Percentiles rank a stretch among this genome's conserved stretches.
Evolutionary conservation across 1,140 invertebrate genomes (phyloP).

Genomic region (Brachionus plicatilis): DNA sequence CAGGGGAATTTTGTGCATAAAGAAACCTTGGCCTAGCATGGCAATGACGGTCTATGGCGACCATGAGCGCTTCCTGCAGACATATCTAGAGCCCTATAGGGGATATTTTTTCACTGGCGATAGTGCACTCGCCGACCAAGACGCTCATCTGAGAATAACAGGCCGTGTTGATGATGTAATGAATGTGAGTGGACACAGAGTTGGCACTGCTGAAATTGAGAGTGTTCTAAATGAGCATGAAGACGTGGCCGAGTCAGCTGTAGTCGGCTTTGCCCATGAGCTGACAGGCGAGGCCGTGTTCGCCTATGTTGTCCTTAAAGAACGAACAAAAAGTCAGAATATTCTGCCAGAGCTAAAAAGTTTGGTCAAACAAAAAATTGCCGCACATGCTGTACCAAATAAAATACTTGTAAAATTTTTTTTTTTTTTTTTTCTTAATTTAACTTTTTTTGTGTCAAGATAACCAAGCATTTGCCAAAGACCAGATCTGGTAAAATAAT

Average conservation of each 20-base stretch:
- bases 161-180: slow-evolving; percentile 59
- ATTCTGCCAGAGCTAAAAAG: slow-evolving; percentile 46
- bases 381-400: slow-evolving; percentile 53
- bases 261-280: slow-evolving; percentile 58
- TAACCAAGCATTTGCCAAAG: slow-evolving; percentile 52
- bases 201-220: slow-evolving; percentile 60
- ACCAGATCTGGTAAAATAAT: slow-evolving; percentile 59
- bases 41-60: slow-evolving; percentile 57
- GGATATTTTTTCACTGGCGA: slow-evolving; percentile 59
- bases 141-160: slow-evolving; percentile 57
- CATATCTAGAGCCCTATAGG: slow-evolving; percentile 54
- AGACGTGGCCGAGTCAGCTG: slow-evolving; percentile 56
- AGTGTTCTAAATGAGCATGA: slow-evolving; percentile 55
- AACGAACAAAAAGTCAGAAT: slow-evolving; percentile 41
- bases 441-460: slow-evolving; percentile 38
- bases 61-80: slow-evolving; percentile 55
- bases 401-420: slow-evolving; percentile 45
- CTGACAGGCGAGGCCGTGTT: slow-evolving; percentile 58
- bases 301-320: slow-evolving; percentile 53
- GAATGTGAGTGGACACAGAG: slow-evolving; percentile 49
- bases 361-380: slow-evolving; percentile 47
- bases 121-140: slow-evolving; percentile 51
- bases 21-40: slow-evolving; percentile 58
- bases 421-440: neutral
- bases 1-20: slow-evolving; percentile 54